These are phyloP conservation scores for Cliona cf. orientalis DNA, from an alignment of 37 sponge, comb jelly and placozoan species.

Conservation along the genomic window DNA sequence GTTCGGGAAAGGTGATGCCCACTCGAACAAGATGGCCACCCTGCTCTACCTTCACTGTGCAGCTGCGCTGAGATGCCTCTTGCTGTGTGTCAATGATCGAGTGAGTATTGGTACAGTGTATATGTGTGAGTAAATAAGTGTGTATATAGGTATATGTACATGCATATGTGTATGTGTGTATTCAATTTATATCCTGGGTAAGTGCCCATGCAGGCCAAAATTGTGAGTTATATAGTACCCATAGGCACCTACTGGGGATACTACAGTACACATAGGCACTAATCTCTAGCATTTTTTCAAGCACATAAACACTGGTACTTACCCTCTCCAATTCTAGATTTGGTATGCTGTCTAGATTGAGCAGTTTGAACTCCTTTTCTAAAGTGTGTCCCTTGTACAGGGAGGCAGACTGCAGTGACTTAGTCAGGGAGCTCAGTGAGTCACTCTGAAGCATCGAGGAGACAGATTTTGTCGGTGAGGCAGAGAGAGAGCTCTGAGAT, in stretches of 20 bases:
- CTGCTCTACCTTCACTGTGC: slow-evolving; percentile 55
- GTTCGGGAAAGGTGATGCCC: slow-evolving; percentile 77
- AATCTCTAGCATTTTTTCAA: slow-evolving; percentile 9
- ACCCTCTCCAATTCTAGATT: slow-evolving; percentile 69
- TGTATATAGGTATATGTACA: no score
- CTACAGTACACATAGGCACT: slow-evolving; percentile 14
- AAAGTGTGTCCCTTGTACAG: slow-evolving; percentile 42
- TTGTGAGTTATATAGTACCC: no score
- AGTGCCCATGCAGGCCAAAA: neutral
- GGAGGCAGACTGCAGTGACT: no score
- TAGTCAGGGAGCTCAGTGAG: neutral
- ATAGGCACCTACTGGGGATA: neutral
- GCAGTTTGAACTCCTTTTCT: slow-evolving; percentile 58
- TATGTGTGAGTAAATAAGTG: neutral
- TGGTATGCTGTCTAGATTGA: slow-evolving; percentile 53
- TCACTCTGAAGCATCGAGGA: neutral
- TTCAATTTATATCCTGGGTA: neutral
- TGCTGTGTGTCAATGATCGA: slow-evolving; percentile 39
- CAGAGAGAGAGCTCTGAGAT: neutral
- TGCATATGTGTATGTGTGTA: neutral
- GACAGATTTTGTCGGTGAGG: neutral
- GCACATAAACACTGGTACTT: neutral
- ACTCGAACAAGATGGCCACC: slow-evolving; percentile 62
- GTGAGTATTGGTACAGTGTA: neutral
- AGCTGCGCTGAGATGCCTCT: slow-evolving; percentile 72